Percentiles rank a stretch among this genome's conserved stretches.
These are phyloP conservation scores for Pheosia gnoma DNA, from an alignment of 2,888 invertebrate genomes.

Conservation along the genomic window DNA sequence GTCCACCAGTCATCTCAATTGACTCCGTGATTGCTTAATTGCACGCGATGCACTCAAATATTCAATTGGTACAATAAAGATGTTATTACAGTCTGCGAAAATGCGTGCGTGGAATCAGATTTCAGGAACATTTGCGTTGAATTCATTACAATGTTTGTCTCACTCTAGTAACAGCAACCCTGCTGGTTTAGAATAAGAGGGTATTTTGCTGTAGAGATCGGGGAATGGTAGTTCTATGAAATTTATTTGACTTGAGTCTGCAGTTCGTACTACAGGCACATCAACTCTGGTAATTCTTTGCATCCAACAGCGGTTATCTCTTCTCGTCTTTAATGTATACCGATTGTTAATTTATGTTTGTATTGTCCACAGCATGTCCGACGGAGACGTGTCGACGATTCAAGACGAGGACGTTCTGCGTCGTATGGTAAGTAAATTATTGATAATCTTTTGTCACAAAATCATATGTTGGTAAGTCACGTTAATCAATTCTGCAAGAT, in stretches of 20 bases:
- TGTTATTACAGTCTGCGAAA: background rate
- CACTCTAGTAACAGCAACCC: too few relatives aligned
- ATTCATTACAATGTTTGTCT: too few relatives aligned
- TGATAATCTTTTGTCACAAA: background rate
- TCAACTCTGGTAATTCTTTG: too few relatives aligned
- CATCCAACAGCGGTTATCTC: too few relatives aligned
- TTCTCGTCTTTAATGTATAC: background rate
- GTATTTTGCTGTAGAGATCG: too few relatives aligned
- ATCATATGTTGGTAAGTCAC: too few relatives aligned
- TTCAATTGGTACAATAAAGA: background rate
- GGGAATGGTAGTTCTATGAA: too few relatives aligned
- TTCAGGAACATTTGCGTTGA: background rate
- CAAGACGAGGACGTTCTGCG: conserved; percentile 90
- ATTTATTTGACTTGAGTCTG: too few relatives aligned
- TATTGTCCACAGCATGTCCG: conserved; percentile 76
- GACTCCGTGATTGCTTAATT: conserved; percentile 3
- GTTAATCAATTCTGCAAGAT: too few relatives aligned
- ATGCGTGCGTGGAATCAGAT: background rate
- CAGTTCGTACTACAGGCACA: too few relatives aligned
- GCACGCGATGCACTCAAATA: conserved; percentile 3
- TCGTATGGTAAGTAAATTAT: conserved; percentile 85
- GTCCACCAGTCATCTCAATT: background rate
- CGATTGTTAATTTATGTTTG: conserved; percentile 4
- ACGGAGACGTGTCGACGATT: conserved; percentile 88
- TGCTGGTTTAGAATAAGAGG: too few relatives aligned